Evolutionary conservation across 2,888 invertebrate species (phyloP).

Genomic region (Eupithecia subfuscata): DNA sequence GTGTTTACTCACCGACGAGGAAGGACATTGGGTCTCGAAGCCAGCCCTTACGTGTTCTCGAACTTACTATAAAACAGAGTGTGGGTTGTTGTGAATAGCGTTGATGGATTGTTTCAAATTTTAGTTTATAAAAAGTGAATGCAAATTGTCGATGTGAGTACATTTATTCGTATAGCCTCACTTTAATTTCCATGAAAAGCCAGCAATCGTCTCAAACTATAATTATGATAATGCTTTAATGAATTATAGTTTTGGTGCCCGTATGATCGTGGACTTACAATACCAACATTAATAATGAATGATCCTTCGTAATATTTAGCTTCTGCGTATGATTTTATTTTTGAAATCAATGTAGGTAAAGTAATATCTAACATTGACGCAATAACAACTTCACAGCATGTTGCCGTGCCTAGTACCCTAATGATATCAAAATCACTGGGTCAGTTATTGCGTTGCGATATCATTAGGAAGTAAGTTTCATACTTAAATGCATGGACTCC

Average conservation of each 20-base stretch:
- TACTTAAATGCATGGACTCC: neutral
- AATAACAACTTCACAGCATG: neutral
- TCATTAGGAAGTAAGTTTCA: neutral
- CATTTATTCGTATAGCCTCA: constrained; percentile 17
- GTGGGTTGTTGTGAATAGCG: neutral
- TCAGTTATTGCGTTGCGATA: neutral
- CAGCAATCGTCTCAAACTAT: neutral
- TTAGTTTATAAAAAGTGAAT: constrained; percentile 18
- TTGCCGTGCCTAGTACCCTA: neutral
- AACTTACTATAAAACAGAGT: constrained; percentile 2
- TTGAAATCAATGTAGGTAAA: neutral
- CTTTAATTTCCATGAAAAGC: constrained; percentile 5
- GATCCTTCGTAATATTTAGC: neutral
- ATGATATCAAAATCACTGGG: too few relatives aligned
- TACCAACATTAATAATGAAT: neutral
- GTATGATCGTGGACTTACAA: neutral
- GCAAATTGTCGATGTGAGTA: constrained; percentile 3
- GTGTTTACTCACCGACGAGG: constrained; percentile 52
- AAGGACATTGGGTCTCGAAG: constrained; percentile 29
- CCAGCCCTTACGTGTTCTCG: constrained; percentile 21
- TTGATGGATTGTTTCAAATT: constrained; percentile 9
- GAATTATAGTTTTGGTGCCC: constrained; percentile 1
- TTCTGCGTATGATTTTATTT: neutral
- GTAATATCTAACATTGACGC: neutral
- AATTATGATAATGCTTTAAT: neutral